phyloP scores from a whole-genome alignment of 1,140 invertebrate genomes.

The Gonatopus flavifemur region DNA sequence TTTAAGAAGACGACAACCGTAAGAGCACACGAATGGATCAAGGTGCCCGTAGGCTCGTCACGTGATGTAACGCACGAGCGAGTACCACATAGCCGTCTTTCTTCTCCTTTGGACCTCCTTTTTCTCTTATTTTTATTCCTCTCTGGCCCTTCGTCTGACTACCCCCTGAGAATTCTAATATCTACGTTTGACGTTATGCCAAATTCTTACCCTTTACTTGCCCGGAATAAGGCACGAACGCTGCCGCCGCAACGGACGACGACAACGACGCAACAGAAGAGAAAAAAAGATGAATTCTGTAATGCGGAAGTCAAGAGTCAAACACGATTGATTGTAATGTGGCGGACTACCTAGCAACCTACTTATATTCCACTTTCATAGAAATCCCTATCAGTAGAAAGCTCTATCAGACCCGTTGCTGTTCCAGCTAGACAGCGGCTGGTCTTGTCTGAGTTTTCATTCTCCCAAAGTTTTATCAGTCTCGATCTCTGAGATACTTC shows the following conservation, averaged over 20 bases:
- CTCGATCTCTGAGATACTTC: too few relatives aligned
- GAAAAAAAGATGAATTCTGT: constrained; percentile 1
- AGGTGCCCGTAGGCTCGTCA: constrained; percentile 48
- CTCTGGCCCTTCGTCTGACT: constrained; percentile 24
- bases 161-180: constrained; percentile 54
- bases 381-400: too few relatives aligned
- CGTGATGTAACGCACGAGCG: constrained; percentile 51
- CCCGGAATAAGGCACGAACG: constrained; percentile 40
- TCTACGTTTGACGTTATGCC: constrained; percentile 57
- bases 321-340: too few relatives aligned
- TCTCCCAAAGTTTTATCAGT: too few relatives aligned
- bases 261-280: constrained; percentile 18
- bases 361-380: too few relatives aligned
- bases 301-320: constrained; percentile 18
- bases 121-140: constrained; percentile 15
- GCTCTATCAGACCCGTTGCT: too few relatives aligned
- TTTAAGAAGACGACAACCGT: constrained; percentile 15
- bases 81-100: constrained; percentile 39
- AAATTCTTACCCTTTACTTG: constrained; percentile 50
- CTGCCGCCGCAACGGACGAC: constrained; percentile 25
- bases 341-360: too few relatives aligned
- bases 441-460: too few relatives aligned
- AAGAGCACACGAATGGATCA: too few relatives aligned
- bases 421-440: too few relatives aligned
- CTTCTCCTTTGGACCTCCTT: constrained; percentile 10